Percentiles rank a stretch among this genome's conserved stretches.
Conservation (phyloP, 2,113 vertebrate genomes). For the Mixornis gularis region DNA sequence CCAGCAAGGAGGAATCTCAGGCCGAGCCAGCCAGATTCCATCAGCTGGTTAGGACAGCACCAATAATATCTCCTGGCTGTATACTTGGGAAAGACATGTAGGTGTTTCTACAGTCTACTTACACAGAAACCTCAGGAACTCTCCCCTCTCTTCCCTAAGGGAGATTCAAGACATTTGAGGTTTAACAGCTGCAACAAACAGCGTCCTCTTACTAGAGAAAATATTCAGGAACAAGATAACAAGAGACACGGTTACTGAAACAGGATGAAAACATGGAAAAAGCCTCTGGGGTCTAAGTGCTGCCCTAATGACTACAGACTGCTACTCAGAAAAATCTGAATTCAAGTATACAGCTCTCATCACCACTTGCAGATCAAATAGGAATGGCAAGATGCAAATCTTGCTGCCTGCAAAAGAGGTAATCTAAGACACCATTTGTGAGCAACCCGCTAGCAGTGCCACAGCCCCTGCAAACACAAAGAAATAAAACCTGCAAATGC, state of each 20-base stretch:
- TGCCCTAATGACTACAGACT: constrained; percentile 39
- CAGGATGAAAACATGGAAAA: constrained; percentile 38
- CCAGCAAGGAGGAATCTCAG: neutral
- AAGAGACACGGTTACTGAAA: constrained; percentile 42
- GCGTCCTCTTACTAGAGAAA: constrained; percentile 41
- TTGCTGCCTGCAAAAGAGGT: neutral
- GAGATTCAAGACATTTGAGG: constrained; percentile 39
- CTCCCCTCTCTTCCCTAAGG: constrained; percentile 32
- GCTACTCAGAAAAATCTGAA: constrained; percentile 17
- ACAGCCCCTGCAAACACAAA: neutral
- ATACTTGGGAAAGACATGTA: neutral
- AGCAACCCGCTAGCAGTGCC: constrained; percentile 1
- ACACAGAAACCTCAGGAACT: constrained; percentile 5
- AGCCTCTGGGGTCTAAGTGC: constrained; percentile 38
- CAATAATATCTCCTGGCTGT: neutral
- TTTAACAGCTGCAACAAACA: constrained; percentile 58
- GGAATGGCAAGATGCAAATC: constrained; percentile 36
- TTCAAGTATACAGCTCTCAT: constrained; percentile 3
- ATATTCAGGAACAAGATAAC: constrained; percentile 56
- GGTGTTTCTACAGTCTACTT: neutral
- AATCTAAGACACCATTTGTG: constrained; percentile 9
- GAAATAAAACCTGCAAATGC: constrained; percentile 6
- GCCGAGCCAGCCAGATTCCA: neutral
- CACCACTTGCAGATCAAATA: constrained; percentile 20
- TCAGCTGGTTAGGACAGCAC: neutral